Conservation (phyloP, 2,797 vertebrate genomes). For the Paramormyrops hopkinsi region DNA sequence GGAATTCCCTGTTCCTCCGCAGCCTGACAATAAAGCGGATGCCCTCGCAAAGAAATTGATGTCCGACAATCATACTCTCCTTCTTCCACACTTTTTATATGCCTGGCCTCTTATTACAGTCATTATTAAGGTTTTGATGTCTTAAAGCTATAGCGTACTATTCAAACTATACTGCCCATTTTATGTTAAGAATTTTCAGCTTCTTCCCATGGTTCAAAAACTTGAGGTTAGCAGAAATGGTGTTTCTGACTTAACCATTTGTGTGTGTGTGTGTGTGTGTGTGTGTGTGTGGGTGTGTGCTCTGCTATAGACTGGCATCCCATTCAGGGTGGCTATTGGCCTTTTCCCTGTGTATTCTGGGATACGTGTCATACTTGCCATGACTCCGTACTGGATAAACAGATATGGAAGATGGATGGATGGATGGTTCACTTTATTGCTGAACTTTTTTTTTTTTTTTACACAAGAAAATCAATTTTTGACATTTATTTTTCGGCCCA, state of each 20-base stretch:
- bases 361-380: not conserved
- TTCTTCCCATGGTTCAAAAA: not conserved
- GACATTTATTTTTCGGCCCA: not conserved
- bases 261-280: not conserved
- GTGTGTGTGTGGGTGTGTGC: not conserved
- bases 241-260: not conserved
- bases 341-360: not conserved
- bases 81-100: not conserved
- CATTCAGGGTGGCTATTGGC: not conserved
- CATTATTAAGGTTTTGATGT: constrained; percentile 6
- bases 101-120: not conserved
- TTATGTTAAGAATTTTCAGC: not conserved
- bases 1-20: constrained; percentile 43
- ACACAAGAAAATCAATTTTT: not conserved
- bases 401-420: not conserved
- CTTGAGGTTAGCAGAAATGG: not conserved
- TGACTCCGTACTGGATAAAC: not conserved
- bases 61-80: constrained; percentile 7
- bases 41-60: constrained; percentile 42
- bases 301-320: not conserved
- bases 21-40: constrained; percentile 41
- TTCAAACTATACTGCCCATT: not conserved
- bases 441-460: not conserved
- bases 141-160: not conserved
- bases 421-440: not conserved